Evolutionary conservation across 2,797 vertebrate genomes (phyloP), one percentile per base, ranked within the genome.

Genomic region (Mus minutoides): DNA sequence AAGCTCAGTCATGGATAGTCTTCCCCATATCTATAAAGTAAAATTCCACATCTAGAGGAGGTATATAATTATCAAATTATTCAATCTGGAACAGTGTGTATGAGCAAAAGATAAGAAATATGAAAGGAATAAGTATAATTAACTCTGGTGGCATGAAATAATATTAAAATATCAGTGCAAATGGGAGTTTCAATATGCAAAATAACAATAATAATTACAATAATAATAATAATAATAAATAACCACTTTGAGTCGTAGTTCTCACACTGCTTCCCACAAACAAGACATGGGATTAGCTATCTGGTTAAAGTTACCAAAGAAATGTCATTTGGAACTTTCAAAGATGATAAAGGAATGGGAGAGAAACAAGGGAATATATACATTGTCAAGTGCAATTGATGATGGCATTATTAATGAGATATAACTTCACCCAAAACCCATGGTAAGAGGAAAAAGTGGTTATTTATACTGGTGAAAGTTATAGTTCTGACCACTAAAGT

Each of bases 151-250:
- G 67, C 14, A 29, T 62, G 56, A 92, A 78, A 92, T 2, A 75
- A 34, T 31, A 58, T 79, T 54, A 79, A 94, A 26, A 62, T 71
- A 94, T 46, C 84, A 90, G 40, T 43, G 43, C 16, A 85, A 88
- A 62, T 49, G 21, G 21, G 21, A 92, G 10, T 58, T 90, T 62
- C 79, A 96, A 80, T 6, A 80, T 77, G 21, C 34, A 80, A 92
- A 79, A 26, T 34, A 84, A 75, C 69, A 80, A 87, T 58, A 34
- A 67, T 5, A 67, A 60, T 26, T 71, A 58, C 4, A 90, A 12
- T 1, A 58, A n/a, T 17, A 69, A 34, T 29, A n/a, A 34, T 29
- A n/a, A 69, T 17, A 37, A 71, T 31, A 73, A 73, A 56, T 26
- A 24, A 73, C 26, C 24, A 29, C 37, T 34, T 13, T 62, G 31